phyloP scores from a whole-genome alignment of 2,888 invertebrate genomes.

The Pomacea canaliculata region DNA sequence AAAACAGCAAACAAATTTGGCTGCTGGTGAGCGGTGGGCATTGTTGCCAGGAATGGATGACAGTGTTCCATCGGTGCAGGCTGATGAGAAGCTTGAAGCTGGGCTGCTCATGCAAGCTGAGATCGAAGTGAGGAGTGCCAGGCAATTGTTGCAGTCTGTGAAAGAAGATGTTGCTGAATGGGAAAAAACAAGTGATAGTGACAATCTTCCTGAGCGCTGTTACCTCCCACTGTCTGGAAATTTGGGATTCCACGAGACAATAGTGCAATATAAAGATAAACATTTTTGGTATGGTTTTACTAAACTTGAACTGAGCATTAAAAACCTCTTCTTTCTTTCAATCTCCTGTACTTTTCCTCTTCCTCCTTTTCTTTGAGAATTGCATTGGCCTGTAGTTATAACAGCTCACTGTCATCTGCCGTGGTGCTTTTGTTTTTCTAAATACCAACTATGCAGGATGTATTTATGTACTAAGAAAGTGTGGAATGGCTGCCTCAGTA shows the following conservation, averaged over 20 bases:
- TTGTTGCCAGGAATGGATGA: constrained; percentile 15
- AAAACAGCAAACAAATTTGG: not conserved
- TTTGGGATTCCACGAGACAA: not conserved
- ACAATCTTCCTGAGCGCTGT: constrained; percentile 12
- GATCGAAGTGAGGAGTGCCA: constrained; percentile 34
- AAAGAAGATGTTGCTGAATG: not conserved
- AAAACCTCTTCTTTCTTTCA: too few relatives aligned
- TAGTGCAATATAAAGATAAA: not conserved
- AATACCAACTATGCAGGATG: too few relatives aligned
- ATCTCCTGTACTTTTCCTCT: too few relatives aligned
- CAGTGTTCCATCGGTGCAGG: not conserved
- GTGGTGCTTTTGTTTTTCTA: too few relatives aligned
- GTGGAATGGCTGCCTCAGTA: too few relatives aligned
- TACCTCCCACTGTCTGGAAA: constrained; percentile 11
- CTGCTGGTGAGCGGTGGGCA: not conserved
- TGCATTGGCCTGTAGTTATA: too few relatives aligned
- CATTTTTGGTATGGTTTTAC: too few relatives aligned
- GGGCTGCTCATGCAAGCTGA: constrained; percentile 29
- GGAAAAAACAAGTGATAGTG: not conserved
- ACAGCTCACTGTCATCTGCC: too few relatives aligned
- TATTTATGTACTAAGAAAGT: too few relatives aligned
- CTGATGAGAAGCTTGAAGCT: not conserved
- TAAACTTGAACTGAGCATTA: too few relatives aligned
- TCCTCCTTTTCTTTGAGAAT: too few relatives aligned
- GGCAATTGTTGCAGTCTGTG: constrained; percentile 29